These are phyloP conservation scores for Cavia aperea DNA, from an alignment of 2,113 vertebrate species.

Conservation along the genomic window DNA sequence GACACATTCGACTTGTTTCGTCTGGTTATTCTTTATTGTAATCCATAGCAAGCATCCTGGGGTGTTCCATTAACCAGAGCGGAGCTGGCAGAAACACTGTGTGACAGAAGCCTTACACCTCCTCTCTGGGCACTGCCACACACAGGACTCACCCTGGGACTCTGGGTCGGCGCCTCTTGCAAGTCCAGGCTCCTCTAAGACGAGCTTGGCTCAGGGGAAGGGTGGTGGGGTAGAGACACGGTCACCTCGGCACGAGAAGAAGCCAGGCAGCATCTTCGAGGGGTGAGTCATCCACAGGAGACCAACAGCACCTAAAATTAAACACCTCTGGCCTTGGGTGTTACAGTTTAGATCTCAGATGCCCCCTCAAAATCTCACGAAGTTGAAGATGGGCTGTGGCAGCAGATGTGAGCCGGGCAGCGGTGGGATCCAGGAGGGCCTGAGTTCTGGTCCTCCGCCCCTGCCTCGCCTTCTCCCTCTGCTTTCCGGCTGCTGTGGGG, in stretches of 20 bases:
- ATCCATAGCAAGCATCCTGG: not conserved
- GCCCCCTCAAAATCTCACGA: not conserved
- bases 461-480: not conserved
- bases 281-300: not conserved
- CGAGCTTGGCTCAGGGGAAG: not conserved
- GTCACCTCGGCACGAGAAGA: not conserved
- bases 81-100: not conserved
- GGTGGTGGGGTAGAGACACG: fast-evolving
- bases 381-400: not conserved
- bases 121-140: not conserved
- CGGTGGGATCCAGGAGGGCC: not conserved
- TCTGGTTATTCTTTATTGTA: not conserved
- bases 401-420: too few species aligned
- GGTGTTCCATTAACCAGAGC: not conserved
- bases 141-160: not conserved
- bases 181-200: not conserved
- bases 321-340: not conserved
- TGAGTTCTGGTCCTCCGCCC: not conserved
- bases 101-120: not conserved
- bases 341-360: not conserved
- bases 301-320: not conserved
- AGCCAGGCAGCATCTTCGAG: not conserved
- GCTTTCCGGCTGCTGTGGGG: too few species aligned
- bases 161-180: not conserved
- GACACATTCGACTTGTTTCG: not conserved